Conservation (phyloP, 2,888 invertebrate species). For the Venusia cambrica region DNA sequence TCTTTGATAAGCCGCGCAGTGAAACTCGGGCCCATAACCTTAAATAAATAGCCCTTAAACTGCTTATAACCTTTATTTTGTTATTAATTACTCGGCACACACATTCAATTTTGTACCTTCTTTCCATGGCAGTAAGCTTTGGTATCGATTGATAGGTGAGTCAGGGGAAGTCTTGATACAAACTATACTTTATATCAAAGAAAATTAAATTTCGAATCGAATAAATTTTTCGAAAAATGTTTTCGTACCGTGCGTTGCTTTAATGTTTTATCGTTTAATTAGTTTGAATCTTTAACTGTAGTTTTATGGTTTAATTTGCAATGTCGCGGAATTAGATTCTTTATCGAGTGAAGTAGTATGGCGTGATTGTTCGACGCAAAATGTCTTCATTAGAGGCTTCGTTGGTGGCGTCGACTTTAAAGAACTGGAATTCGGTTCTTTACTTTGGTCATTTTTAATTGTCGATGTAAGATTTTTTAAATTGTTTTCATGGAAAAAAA, state of each 20-base stretch:
- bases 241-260: conserved; percentile 8
- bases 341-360: conserved; percentile 48
- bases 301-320: conserved; percentile 16
- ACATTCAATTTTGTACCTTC: not conserved
- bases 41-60: conserved; percentile 12
- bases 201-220: conserved; percentile 21
- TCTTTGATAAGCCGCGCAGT: conserved; percentile 14
- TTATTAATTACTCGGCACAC: conserved; percentile 14
- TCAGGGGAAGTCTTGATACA: not conserved
- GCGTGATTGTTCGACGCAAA: conserved; percentile 52
- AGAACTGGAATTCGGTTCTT: conserved; percentile 17
- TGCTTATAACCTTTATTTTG: conserved; percentile 1
- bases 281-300: conserved; percentile 8
- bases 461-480: conserved; percentile 1
- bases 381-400: conserved; percentile 66
- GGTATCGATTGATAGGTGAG: not conserved
- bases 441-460: conserved; percentile 9
- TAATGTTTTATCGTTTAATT: conserved; percentile 8
- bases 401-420: conserved; percentile 53
- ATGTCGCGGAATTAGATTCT: conserved; percentile 32
- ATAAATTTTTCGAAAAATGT: conserved; percentile 12
- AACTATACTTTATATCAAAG: conserved; percentile 9
- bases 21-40: conserved; percentile 10
- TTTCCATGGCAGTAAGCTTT: not conserved
- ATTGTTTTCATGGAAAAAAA: conserved; percentile 7